These are phyloP conservation scores for Homarus gammarus DNA, from an alignment of 2,888 invertebrate species.

Conservation along the genomic window DNA sequence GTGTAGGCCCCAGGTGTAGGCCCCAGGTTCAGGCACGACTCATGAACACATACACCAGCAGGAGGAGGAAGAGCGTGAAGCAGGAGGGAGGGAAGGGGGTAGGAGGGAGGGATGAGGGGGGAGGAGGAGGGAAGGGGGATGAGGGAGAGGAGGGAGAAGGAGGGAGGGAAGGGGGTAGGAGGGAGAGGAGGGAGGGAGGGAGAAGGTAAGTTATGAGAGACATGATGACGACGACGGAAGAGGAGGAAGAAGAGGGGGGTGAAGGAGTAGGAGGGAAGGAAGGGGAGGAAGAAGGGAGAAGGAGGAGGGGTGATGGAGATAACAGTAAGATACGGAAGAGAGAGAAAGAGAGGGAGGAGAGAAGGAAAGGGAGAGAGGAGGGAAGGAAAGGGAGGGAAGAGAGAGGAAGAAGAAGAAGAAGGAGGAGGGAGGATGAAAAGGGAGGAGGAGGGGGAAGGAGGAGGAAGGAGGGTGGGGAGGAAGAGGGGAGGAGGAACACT, in stretches of 20 bases:
- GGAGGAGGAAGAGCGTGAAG: too few species aligned
- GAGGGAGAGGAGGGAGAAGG: not conserved
- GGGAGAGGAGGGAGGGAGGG: not conserved
- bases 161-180: not conserved
- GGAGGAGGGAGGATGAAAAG: not conserved
- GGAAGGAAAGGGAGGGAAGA: not conserved
- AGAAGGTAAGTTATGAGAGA: not conserved
- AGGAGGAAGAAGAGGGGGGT: not conserved
- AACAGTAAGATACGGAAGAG: not conserved
- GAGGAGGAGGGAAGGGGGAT: too few species aligned
- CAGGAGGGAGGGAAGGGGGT: too few species aligned
- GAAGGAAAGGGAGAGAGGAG: not conserved
- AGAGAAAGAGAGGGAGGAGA: not conserved
- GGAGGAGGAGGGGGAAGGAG: slow-evolving; percentile 7
- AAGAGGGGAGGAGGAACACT: not conserved
- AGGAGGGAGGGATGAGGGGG: too few species aligned
- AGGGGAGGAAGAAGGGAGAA: not conserved
- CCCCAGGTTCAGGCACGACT: too few species aligned
- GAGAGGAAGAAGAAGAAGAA: too few species aligned
- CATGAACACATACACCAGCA: too few species aligned
- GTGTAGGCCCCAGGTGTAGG: too few species aligned
- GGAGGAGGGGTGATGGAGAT: too few species aligned
- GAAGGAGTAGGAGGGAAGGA: not conserved
- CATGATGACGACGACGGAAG: not conserved
- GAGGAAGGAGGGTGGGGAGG: not conserved